A percentile compares a stretch with the other conserved stretches of the same genome.
These are phyloP conservation scores for Aphodius sticticus DNA, from an alignment of 2,888 invertebrate genomes.

Conservation along the genomic window DNA sequence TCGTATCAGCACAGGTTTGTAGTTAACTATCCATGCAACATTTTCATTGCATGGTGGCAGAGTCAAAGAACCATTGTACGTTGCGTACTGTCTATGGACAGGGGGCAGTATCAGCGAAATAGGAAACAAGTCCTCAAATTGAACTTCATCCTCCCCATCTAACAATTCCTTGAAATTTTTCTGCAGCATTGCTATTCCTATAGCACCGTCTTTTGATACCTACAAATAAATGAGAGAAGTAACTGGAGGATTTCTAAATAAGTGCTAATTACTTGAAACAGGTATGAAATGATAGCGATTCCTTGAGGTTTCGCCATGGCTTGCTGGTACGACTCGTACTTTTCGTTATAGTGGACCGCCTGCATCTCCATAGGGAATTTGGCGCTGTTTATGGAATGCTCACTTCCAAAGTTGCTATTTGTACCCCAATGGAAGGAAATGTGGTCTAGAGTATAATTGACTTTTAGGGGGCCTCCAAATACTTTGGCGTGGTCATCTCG, in stretches of 20 bases:
- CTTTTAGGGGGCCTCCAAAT: constrained; percentile 8
- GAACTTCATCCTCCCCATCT: constrained; percentile 7
- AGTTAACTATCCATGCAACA: constrained; percentile 8
- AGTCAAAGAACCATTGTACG: constrained; percentile 8
- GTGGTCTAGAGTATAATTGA: background rate
- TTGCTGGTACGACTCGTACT: background rate
- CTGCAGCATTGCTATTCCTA: constrained; percentile 1
- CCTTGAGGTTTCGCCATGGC: background rate
- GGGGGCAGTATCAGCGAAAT: constrained; percentile 8
- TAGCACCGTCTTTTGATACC: background rate
- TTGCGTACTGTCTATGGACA: background rate
- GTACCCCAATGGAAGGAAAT: constrained; percentile 10
- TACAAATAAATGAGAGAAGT: constrained; percentile 6
- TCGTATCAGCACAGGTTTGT: background rate
- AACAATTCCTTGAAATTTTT: background rate
- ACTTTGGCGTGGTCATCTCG: background rate
- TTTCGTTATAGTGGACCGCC: constrained; percentile 10
- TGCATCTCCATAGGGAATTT: constrained; percentile 15
- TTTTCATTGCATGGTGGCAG: constrained; percentile 16
- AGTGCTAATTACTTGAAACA: background rate
- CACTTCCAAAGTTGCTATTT: constrained; percentile 1
- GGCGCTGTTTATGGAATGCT: constrained; percentile 4
- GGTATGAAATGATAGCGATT: constrained; percentile 5
- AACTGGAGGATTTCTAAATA: background rate
- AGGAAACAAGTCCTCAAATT: constrained; percentile 9